phyloP scores from a whole-genome alignment of 30 jellyfish, hydroid and myxozoan species.

The Aurelia coerulea region DNA sequence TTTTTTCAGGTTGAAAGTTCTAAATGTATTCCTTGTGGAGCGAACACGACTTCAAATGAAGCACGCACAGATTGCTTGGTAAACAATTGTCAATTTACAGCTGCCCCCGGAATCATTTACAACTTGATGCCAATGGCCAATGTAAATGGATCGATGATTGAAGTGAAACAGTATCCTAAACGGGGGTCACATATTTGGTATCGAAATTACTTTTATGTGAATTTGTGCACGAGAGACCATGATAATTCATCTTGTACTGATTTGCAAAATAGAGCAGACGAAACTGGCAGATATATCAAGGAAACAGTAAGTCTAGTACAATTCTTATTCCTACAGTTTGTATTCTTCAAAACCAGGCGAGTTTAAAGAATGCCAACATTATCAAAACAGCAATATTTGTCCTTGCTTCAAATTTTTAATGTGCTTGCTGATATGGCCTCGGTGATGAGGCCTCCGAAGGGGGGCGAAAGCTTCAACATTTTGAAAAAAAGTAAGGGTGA shows the following conservation, averaged over 20 bases:
- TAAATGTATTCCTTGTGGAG: constrained; percentile 80
- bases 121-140: constrained; percentile 86
- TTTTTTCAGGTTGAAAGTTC: constrained; percentile 61
- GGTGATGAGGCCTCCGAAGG: no score
- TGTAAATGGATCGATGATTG: constrained; percentile 87
- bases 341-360: no score
- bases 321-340: no score
- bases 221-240: constrained; percentile 83
- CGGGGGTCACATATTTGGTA: constrained; percentile 55
- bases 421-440: no score
- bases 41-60: constrained; percentile 77
- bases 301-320: constrained; percentile 33
- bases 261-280: constrained; percentile 19
- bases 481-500: no score
- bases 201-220: constrained; percentile 59
- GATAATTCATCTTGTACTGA: constrained; percentile 87
- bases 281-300: constrained; percentile 38
- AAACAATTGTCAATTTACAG: constrained; percentile 63
- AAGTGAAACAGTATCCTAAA: constrained; percentile 54
- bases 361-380: no score
- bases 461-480: no score
- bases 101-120: constrained; percentile 71
- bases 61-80: constrained; percentile 75
- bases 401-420: no score
- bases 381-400: no score